A percentile compares a stretch with the other conserved stretches of the same genome.
Conservation (phyloP, 2,113 vertebrate genomes). For the Cricetomys ansorgei region DNA sequence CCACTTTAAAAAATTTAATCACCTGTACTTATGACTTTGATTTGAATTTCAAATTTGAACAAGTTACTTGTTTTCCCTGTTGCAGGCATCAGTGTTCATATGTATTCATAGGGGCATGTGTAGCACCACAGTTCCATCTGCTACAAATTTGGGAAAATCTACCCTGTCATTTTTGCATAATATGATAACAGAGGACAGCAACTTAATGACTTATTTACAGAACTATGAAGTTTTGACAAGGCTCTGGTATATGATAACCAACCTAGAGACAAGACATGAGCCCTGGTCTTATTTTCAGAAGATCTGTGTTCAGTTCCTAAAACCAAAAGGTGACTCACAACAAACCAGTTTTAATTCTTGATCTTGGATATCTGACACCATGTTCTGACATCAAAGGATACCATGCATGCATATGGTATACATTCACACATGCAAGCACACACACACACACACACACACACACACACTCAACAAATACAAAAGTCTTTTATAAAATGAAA, state of each 20-base stretch:
- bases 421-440: no score
- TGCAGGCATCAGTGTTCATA: conserved; percentile 11
- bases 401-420: not conserved
- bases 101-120: conserved; percentile 14
- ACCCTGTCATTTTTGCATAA: conserved; percentile 33
- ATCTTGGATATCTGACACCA: not conserved
- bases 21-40: conserved; percentile 46
- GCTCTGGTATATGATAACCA: not conserved
- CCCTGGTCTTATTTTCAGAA: not conserved
- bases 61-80: conserved; percentile 13
- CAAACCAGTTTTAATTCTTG: not conserved
- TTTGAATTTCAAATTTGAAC: conserved; percentile 68
- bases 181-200: conserved; percentile 18
- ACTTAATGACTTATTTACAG: conserved; percentile 37
- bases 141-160: conserved; percentile 64
- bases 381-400: not conserved
- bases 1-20: not conserved
- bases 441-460: not conserved
- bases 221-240: not conserved
- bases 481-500: not conserved
- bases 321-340: not conserved
- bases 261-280: not conserved
- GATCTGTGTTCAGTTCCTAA: not conserved
- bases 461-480: not conserved
- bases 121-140: conserved; percentile 57